These are phyloP conservation scores for Monoplex corrugatus DNA, from an alignment of 2,888 invertebrate genomes.

Conservation along the genomic window DNA sequence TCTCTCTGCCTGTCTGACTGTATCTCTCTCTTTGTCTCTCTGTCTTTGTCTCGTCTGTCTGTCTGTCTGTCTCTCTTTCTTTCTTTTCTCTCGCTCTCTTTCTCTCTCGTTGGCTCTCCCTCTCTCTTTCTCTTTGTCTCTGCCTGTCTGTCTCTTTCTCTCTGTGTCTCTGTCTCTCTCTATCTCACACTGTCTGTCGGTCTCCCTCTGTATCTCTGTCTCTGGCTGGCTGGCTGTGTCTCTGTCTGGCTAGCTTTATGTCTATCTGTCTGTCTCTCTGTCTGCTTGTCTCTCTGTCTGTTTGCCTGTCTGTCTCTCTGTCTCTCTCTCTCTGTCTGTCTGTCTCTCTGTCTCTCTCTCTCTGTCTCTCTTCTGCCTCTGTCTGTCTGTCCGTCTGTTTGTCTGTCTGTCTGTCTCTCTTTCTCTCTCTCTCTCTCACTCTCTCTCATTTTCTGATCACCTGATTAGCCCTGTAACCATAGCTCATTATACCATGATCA, in stretches of 20 bases:
- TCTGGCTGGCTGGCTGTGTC: background rate
- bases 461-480: too few species aligned
- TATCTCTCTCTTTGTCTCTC: background rate
- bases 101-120: background rate
- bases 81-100: slow-evolving; percentile 4
- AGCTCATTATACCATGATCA: too few species aligned
- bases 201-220: background rate
- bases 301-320: background rate
- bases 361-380: background rate
- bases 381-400: background rate
- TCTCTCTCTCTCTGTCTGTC: slow-evolving; percentile 8
- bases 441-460: background rate
- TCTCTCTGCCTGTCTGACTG: background rate
- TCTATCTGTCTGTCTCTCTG: background rate
- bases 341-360: too few species aligned
- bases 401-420: background rate
- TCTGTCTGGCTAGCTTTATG: background rate
- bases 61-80: background rate
- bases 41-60: background rate
- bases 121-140: background rate
- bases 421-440: background rate
- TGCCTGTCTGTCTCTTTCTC: background rate
- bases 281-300: background rate
- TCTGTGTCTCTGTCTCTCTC: background rate
- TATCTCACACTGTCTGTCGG: too few species aligned